Evolutionary conservation across 53 echinoderm and acorn worm species (phyloP), one percentile per base, ranked within the genome.

Genomic region (Holothuria scabra): DNA sequence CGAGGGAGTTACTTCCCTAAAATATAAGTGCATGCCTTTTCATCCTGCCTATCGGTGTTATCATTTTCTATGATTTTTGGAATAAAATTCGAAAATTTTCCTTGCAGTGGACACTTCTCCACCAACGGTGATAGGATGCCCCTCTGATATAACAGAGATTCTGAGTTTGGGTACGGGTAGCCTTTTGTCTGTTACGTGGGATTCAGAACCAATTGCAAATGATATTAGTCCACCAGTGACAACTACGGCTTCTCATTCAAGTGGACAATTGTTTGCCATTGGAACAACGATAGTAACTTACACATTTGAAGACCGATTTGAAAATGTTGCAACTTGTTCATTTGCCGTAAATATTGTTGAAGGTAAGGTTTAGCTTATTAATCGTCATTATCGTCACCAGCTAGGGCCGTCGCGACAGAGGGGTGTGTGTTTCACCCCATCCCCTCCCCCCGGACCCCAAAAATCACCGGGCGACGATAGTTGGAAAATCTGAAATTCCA

Each of bases 331-430:
- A 19, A 56, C 22, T 5, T 93, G 93, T 59, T 20, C 18, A 3
- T 93, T 93, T 71, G 66, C 56, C 41, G 88, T 93, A 59, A 86
- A 60, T 38, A 87, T 92, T 24, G 60, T 20, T 70, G 71, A 25
- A 82, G 67, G 87, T 87, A 82, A 66, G 81, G 28, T 58, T 34
- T n/a, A n/a, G n/a, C 31, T 56, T 57, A 33, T 81, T 11, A 9
- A 28, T 16, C 29, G 30, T 41, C 41, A 41, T 10, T 10, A 41
- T 41, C 41, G 10, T 6, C 41, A 41, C 10, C 8, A 41, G 41
- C 41, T 41, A n/a, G n/a, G n/a, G n/a, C n/a, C n/a, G n/a, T n/a
- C n/a, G n/a, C n/a, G n/a, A n/a, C n/a, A n/a, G n/a, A n/a, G n/a
- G n/a, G n/a, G n/a, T n/a, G n/a, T n/a, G n/a, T n/a, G n/a, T n/a